phyloP scores from a whole-genome alignment of 2,888 invertebrate genomes.

The Lycophotia porphyrea region DNA sequence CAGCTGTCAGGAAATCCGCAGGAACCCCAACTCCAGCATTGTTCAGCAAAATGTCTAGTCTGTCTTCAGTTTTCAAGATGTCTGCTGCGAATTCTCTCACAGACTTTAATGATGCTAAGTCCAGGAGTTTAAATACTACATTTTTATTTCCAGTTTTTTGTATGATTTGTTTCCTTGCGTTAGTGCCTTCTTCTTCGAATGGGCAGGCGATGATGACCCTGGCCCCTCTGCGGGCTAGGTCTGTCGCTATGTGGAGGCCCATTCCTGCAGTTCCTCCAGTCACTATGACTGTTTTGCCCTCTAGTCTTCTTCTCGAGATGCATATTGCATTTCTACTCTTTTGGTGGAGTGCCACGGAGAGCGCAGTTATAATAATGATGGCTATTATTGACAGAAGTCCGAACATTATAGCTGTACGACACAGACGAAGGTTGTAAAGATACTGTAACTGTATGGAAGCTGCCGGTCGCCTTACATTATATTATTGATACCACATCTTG shows the following conservation, averaged over 20 bases:
- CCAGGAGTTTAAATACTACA: slow-evolving; percentile 92
- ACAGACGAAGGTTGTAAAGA: no score
- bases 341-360: slow-evolving; percentile 49
- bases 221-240: slow-evolving; percentile 80
- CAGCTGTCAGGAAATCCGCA: slow-evolving; percentile 90
- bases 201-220: slow-evolving; percentile 81
- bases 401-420: no score
- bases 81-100: slow-evolving; percentile 94
- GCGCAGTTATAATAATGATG: slow-evolving; percentile 38
- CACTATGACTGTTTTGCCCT: slow-evolving; percentile 68
- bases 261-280: slow-evolving; percentile 83
- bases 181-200: slow-evolving; percentile 74
- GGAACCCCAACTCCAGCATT: slow-evolving; percentile 94
- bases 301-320: slow-evolving; percentile 56
- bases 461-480: no score
- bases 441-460: no score
- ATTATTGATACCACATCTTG: no score
- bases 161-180: slow-evolving; percentile 89
- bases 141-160: slow-evolving; percentile 91
- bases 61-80: slow-evolving; percentile 92
- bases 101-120: slow-evolving; percentile 93
- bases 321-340: slow-evolving; percentile 69
- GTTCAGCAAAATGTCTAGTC: slow-evolving; percentile 95
- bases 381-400: slow-evolving; percentile 33
- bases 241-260: slow-evolving; percentile 78